Conservation (phyloP, 2,888 invertebrate species). For the Eurois occulta region DNA sequence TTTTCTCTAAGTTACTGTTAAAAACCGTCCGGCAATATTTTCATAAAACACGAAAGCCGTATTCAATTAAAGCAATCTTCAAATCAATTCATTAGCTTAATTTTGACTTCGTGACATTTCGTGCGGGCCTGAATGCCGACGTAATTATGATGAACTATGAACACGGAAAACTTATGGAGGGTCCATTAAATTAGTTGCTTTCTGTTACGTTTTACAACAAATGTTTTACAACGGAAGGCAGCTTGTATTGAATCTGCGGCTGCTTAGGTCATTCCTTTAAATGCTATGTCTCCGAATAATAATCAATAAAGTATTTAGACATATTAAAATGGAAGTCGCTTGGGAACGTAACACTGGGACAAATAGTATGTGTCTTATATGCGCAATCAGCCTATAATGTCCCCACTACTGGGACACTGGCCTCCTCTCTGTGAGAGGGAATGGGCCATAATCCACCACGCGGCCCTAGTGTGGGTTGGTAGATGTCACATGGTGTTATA, state of each 20-base stretch:
- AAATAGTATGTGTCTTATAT: neutral
- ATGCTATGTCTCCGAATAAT: neutral
- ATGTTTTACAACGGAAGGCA: neutral
- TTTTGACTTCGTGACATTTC: constrained; percentile 51
- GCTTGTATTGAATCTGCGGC: neutral
- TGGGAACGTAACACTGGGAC: neutral
- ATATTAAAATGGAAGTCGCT: neutral
- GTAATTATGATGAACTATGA: constrained; percentile 57
- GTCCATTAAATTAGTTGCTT: constrained; percentile 24
- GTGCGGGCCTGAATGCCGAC: constrained; percentile 20
- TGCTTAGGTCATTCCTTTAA: neutral
- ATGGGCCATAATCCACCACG: too few species aligned
- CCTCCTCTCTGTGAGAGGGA: too few species aligned
- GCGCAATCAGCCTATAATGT: too few species aligned
- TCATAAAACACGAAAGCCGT: constrained; percentile 30
- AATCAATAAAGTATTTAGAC: neutral
- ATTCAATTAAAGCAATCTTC: constrained; percentile 57
- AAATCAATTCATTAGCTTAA: constrained; percentile 52
- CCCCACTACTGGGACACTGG: too few species aligned
- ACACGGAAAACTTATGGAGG: constrained; percentile 45
- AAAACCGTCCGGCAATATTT: constrained; percentile 19
- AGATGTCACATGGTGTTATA: too few species aligned
- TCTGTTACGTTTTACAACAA: constrained; percentile 28
- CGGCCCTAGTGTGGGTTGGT: too few species aligned
- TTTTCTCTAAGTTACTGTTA: neutral